Conservation (phyloP, 2,797 vertebrate genomes). For the Ispidina lecontei region DNA sequence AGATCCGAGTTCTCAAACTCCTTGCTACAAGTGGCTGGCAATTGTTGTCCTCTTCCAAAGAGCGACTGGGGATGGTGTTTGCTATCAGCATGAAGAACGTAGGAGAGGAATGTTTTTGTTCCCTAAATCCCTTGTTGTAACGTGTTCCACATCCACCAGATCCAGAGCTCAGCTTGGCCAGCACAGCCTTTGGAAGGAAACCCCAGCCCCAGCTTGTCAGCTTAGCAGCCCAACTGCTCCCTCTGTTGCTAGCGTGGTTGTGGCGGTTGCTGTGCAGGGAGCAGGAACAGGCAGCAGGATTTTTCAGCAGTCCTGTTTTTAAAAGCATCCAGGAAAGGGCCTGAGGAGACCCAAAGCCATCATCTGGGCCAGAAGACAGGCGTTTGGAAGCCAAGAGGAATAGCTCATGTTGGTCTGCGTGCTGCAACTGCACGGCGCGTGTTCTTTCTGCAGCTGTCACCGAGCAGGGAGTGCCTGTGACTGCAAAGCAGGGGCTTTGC, state of each 20-base stretch:
- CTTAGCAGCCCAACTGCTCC: neutral
- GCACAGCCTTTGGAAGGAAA: neutral
- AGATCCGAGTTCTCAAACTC: neutral
- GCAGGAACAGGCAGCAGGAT: neutral
- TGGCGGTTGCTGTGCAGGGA: neutral
- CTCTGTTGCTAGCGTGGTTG: neutral
- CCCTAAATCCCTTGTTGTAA: neutral
- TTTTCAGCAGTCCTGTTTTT: neutral
- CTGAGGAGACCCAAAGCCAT: neutral
- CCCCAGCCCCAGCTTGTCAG: neutral
- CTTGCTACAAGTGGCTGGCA: neutral
- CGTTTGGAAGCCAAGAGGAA: neutral
- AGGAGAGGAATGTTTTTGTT: conserved; percentile 12
- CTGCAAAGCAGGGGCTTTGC: neutral
- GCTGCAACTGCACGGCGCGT: neutral
- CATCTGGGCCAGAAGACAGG: neutral
- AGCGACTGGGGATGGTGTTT: neutral
- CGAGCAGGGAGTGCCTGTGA: neutral
- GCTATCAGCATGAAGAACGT: neutral
- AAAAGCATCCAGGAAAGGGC: neutral
- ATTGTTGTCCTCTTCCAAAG: neutral
- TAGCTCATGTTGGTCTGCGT: neutral
- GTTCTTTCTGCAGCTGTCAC: neutral
- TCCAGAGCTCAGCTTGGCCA: neutral
- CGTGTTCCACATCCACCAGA: neutral